Percentiles rank a stretch among this genome's conserved stretches.
Evolutionary conservation across 2,113 vertebrate genomes (phyloP).

Genomic region (Thinocorus orbignyianus): DNA sequence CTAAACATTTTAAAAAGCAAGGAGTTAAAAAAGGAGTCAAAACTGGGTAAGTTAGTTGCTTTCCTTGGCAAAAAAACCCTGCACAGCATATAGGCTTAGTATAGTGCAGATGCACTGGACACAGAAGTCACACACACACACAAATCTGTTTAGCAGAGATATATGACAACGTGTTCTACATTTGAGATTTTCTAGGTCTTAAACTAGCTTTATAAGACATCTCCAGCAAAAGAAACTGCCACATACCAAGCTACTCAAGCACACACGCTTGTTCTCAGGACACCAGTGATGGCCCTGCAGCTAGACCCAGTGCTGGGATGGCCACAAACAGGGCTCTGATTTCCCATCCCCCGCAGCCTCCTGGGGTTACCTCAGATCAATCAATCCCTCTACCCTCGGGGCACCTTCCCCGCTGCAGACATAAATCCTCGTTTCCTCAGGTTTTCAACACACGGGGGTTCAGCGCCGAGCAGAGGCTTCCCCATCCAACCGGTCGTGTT

Average conservation of each 20-base stretch:
- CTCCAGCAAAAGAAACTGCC: not conserved
- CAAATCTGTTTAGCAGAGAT: fast-evolving
- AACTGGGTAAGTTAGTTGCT: not conserved
- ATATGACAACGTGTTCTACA: fast-evolving
- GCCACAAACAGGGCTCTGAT: not conserved
- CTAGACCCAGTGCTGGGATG: fast-evolving
- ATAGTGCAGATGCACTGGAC: not conserved
- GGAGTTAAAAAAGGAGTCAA: not conserved
- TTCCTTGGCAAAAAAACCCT: not conserved
- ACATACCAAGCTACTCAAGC: fast-evolving
- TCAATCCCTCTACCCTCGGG: no score
- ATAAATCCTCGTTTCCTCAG: fast-evolving
- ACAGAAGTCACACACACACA: not conserved
- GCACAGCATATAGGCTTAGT: not conserved
- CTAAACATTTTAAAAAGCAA: not conserved
- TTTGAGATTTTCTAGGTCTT: not conserved
- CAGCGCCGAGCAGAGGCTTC: not conserved
- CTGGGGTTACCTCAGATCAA: not conserved
- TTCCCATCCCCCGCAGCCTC: not conserved
- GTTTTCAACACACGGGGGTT: fast-evolving
- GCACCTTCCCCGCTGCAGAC: not conserved
- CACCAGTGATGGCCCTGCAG: fast-evolving
- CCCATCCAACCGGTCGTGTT: no score
- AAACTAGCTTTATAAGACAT: not conserved
- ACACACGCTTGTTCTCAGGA: not conserved